These are phyloP conservation scores for Ormyrus pomaceus DNA, from an alignment of 2,888 invertebrate species.

Conservation along the genomic window DNA sequence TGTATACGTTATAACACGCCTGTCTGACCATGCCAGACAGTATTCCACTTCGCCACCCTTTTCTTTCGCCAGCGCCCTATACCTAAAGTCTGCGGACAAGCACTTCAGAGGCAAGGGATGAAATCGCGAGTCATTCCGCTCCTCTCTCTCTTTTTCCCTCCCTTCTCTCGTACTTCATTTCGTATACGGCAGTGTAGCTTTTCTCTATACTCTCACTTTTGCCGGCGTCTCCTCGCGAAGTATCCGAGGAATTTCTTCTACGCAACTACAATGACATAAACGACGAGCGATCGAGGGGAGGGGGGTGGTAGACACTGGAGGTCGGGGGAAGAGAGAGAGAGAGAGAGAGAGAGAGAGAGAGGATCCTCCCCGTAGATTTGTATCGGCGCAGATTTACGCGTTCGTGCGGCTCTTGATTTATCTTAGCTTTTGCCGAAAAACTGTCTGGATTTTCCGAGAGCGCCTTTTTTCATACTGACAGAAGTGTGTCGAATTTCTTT, in stretches of 20 bases:
- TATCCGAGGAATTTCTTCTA: slow-evolving; percentile 48
- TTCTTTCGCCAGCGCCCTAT: slow-evolving; percentile 32
- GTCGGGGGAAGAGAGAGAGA: slow-evolving; percentile 2
- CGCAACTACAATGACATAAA: slow-evolving; percentile 37
- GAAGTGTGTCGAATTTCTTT: slow-evolving; percentile 49
- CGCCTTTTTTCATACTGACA: slow-evolving; percentile 30
- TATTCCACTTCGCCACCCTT: slow-evolving; percentile 59
- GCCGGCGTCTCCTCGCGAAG: slow-evolving; percentile 14
- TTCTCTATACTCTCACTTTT: slow-evolving; percentile 42
- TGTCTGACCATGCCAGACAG: slow-evolving; percentile 60
- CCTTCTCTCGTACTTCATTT: background rate
- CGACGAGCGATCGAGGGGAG: slow-evolving; percentile 2
- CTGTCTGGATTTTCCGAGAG: slow-evolving; percentile 40
- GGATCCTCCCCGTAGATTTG: slow-evolving; percentile 48
- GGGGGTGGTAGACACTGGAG: too few relatives aligned
- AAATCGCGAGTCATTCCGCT: slow-evolving; percentile 46
- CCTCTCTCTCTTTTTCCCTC: slow-evolving; percentile 12
- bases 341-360: slow-evolving; percentile 27
- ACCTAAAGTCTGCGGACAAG: slow-evolving; percentile 35
- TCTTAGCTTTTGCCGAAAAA: slow-evolving; percentile 38
- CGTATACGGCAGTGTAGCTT: background rate
- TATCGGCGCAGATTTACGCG: slow-evolving; percentile 58
- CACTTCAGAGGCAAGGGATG: slow-evolving; percentile 36
- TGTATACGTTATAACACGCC: slow-evolving; percentile 37
- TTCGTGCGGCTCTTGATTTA: slow-evolving; percentile 53